These are phyloP conservation scores for Sipha flava DNA, from an alignment of 1,140 invertebrate genomes.

Conservation along the genomic window DNA sequence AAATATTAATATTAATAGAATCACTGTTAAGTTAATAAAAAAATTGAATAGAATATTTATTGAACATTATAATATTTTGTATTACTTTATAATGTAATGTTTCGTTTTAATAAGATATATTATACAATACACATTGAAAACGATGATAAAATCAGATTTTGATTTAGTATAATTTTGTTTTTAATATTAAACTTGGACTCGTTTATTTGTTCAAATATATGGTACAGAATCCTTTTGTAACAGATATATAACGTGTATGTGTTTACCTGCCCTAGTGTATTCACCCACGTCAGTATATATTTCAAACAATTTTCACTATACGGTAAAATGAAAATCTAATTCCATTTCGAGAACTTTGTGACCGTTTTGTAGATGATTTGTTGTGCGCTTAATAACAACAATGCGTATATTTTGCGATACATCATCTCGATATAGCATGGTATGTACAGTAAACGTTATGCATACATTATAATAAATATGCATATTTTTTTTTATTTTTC, in stretches of 20 bases:
- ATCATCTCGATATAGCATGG: too few species aligned
- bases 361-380: constrained; percentile 8
- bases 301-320: background rate
- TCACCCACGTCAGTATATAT: too few species aligned
- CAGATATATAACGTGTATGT: background rate
- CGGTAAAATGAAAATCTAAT: background rate
- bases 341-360: background rate
- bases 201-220: background rate
- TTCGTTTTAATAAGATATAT: background rate
- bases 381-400: background rate
- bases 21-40: too few species aligned
- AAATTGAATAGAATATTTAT: too few species aligned
- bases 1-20: too few species aligned
- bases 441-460: too few species aligned
- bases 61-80: too few species aligned
- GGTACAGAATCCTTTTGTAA: background rate
- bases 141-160: background rate
- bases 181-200: background rate
- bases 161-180: background rate
- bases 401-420: background rate
- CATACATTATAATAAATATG: too few species aligned
- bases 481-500: background rate
- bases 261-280: too few species aligned
- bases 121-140: too few species aligned
- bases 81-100: too few species aligned